Base-by-base conservation (phyloP, 2,888 invertebrate species). In the Buathra laborator region DNA sequence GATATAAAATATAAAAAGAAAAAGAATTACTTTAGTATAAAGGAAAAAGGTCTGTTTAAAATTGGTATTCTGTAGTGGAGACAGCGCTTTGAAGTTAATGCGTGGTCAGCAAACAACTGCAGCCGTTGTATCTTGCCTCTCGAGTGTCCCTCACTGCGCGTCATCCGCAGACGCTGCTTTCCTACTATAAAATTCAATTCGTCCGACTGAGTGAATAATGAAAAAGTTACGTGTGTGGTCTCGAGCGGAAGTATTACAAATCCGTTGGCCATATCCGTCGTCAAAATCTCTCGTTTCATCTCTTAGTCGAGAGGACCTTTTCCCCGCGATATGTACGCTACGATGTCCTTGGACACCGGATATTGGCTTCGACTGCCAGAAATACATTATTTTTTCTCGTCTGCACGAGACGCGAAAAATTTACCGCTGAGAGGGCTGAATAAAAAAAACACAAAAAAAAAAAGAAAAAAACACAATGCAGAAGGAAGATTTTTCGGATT, bases 121-220 rank as follows among this genome's bases (percentile, higher is more conserved):
- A 71, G 70, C 62, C n/a, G 24, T 32, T 48, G 71, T n/a, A 44
- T 48, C 48, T 71, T 51, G 71, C 16, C 51, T 62, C 64, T 64
- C 79, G 71, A 51, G 71, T 64, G 62, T 71, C 64, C 44, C 46
- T 37, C 29, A 64, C 71, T n/a, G 16, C 64, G 62, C 46, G 48
- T 9, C 51, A 9, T 56, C 44, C 37, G n/a, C n/a, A 59, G 14
- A 48, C 62, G 5, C 29, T 59, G 68, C 37, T 37, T 37, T n/a
- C 56, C 32, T 81, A 59, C 74, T 74, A 67, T 46, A 67, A 81
- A 81, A 59, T 74, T 44, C 67, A 53, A 67, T 74, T 74, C 67
- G 67, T 56, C 7, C 53, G 77, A 67, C 56, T 48, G 56, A 48
- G 32, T 48, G 64, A 81, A 66, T 46, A 32, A 62, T 29, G 32